Conservation (phyloP, 2,797 vertebrate genomes). For the Syncerus caffer region DNA sequence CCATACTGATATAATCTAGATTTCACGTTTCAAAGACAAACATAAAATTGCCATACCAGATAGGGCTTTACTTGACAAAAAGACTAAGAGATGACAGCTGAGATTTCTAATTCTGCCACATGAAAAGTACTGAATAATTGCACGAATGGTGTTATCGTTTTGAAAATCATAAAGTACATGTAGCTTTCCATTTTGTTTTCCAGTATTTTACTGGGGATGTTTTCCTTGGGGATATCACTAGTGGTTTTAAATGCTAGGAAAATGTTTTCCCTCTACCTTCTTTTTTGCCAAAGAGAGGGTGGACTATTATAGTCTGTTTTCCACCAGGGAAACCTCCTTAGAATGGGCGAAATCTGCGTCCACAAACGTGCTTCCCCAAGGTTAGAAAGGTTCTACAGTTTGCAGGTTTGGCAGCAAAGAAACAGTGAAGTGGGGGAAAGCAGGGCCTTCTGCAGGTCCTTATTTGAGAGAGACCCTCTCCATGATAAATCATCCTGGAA, state of each 20-base stretch:
- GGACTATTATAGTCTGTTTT: background rate
- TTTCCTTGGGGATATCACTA: background rate
- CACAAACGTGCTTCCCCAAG: background rate
- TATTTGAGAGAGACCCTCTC: background rate
- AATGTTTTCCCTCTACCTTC: background rate
- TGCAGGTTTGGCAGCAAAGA: conserved; percentile 1
- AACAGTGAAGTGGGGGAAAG: background rate
- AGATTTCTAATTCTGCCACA: conserved; percentile 31
- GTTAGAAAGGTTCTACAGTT: background rate
- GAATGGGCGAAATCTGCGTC: background rate
- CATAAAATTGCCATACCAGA: background rate
- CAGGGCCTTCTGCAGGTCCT: background rate
- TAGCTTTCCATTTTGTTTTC: background rate
- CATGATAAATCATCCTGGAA: background rate
- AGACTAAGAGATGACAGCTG: conserved; percentile 15
- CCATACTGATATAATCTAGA: background rate
- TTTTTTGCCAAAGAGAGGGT: background rate
- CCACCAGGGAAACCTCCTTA: background rate
- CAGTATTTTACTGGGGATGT: background rate
- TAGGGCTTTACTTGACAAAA: conserved; percentile 12
- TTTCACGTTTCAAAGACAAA: conserved; percentile 43
- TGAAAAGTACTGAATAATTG: conserved; percentile 38
- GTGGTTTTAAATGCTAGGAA: conserved; percentile 14
- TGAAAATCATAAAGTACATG: background rate
- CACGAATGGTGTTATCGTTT: background rate